Evolutionary conservation across 2,888 invertebrate genomes (phyloP).

Genomic region (Drosophila incognita): DNA sequence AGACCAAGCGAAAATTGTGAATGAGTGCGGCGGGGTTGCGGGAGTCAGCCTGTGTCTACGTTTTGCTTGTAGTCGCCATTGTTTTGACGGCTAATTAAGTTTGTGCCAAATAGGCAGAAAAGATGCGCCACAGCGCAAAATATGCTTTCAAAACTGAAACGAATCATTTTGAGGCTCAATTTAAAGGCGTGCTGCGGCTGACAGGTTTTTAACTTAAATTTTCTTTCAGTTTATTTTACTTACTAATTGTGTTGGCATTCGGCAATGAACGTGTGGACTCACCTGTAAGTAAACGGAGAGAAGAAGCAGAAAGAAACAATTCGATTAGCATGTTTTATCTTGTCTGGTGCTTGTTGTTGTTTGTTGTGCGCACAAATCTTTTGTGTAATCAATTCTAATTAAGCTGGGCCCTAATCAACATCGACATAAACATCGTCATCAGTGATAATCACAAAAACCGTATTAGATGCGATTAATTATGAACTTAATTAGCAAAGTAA

Average conservation of each 20-base stretch:
- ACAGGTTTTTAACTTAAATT: slow-evolving; percentile 41
- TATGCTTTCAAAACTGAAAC: slow-evolving; percentile 59
- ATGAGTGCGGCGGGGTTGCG: not conserved
- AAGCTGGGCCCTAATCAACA: slow-evolving; percentile 61
- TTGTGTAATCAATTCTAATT: slow-evolving; percentile 79
- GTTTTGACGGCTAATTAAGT: slow-evolving; percentile 82
- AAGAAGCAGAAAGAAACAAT: slow-evolving; percentile 33
- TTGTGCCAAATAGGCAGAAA: slow-evolving; percentile 79
- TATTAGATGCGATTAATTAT: slow-evolving; percentile 75
- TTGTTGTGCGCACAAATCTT: slow-evolving; percentile 58
- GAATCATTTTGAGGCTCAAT: slow-evolving; percentile 21
- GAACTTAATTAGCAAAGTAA: slow-evolving; percentile 77
- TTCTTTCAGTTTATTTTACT: slow-evolving; percentile 60
- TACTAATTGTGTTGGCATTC: slow-evolving; percentile 80
- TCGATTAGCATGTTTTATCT: slow-evolving; percentile 56
- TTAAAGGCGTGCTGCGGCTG: slow-evolving; percentile 27
- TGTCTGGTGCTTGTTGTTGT: slow-evolving; percentile 9
- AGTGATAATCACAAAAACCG: slow-evolving; percentile 52
- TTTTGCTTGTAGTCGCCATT: slow-evolving; percentile 47
- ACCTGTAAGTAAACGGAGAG: slow-evolving; percentile 72
- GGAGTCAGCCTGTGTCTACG: not conserved
- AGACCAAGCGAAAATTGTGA: slow-evolving; percentile 44
- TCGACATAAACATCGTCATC: slow-evolving; percentile 31
- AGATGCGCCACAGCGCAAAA: slow-evolving; percentile 48
- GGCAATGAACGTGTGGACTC: slow-evolving; percentile 81